Conservation (phyloP, 37 sponge, comb jelly and placozoan genomes). For the Hormiphora californensis region DNA sequence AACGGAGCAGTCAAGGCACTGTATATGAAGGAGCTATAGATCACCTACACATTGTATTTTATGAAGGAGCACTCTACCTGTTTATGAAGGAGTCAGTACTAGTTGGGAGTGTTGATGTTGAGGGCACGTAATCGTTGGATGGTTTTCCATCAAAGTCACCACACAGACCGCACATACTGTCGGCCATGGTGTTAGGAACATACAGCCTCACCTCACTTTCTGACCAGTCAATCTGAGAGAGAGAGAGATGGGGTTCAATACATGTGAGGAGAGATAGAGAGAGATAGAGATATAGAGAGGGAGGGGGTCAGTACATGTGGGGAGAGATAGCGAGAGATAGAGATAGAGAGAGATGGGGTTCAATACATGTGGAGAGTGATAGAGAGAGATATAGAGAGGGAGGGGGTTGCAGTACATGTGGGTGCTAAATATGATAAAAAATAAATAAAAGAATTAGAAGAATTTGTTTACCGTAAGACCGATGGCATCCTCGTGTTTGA, state of each 20-base stretch:
- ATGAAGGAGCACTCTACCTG: not conserved
- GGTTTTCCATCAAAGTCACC: constrained; percentile 53
- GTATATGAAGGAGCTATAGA: no score
- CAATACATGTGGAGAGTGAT: no score
- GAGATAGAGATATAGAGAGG: no score
- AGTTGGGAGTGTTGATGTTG: not conserved
- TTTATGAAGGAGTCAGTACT: not conserved
- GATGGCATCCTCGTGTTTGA: constrained; percentile 12
- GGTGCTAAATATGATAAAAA: not conserved
- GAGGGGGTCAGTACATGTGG: no score
- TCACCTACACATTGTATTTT: no score
- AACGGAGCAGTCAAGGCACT: no score
- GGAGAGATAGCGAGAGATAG: no score
- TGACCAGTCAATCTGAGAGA: constrained; percentile 8
- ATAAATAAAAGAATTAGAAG: not conserved
- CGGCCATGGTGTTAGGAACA: constrained; percentile 1
- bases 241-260: not conserved
- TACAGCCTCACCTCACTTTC: constrained; percentile 20
- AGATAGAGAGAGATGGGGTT: no score
- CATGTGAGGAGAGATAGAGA: no score
- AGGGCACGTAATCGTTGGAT: constrained; percentile 16
- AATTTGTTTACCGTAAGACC: not conserved
- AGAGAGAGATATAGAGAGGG: no score
- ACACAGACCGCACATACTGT: constrained; percentile 31
- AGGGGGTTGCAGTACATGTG: no score